These are phyloP conservation scores for Dryocosmus kuriphilus DNA, from an alignment of 2,888 invertebrate species.

Conservation along the genomic window DNA sequence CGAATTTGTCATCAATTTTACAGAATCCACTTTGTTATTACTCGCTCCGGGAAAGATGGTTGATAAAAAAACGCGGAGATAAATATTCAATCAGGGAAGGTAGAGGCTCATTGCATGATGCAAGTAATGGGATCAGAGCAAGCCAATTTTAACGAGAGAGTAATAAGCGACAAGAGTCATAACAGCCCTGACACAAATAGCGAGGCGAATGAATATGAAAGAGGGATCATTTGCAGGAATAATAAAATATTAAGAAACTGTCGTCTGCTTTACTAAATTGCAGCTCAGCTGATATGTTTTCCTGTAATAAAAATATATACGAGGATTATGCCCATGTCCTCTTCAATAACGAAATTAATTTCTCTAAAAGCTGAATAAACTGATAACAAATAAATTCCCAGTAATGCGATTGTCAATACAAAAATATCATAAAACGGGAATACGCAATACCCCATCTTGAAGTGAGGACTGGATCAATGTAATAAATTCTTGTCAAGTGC, in stretches of 20 bases:
- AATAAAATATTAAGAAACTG: constrained; percentile 26
- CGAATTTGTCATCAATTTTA: constrained; percentile 13
- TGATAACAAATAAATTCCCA: not conserved
- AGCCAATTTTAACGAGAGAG: constrained; percentile 32
- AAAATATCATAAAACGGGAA: constrained; percentile 19
- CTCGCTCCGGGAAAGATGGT: not conserved
- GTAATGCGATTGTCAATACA: constrained; percentile 18
- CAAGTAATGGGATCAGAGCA: constrained; percentile 25
- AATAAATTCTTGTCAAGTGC: constrained; percentile 11
- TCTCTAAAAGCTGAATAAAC: constrained; percentile 26
- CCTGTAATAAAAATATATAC: not conserved
- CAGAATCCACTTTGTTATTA: not conserved
- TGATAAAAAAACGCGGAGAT: not conserved
- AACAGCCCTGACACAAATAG: constrained; percentile 27
- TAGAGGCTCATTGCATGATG: not conserved
- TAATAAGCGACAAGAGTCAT: constrained; percentile 17
- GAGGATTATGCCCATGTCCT: not conserved
- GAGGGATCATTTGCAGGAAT: constrained; percentile 23
- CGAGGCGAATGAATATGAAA: constrained; percentile 20
- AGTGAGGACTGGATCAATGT: constrained; percentile 16
- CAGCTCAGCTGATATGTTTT: not conserved
- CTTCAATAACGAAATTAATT: not conserved
- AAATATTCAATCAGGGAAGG: constrained; percentile 31
- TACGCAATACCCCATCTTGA: constrained; percentile 10
- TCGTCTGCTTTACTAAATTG: not conserved